These are phyloP conservation scores for Astropecten irregularis DNA, from an alignment of 53 echinoderm and acorn worm species.

Conservation along the genomic window DNA sequence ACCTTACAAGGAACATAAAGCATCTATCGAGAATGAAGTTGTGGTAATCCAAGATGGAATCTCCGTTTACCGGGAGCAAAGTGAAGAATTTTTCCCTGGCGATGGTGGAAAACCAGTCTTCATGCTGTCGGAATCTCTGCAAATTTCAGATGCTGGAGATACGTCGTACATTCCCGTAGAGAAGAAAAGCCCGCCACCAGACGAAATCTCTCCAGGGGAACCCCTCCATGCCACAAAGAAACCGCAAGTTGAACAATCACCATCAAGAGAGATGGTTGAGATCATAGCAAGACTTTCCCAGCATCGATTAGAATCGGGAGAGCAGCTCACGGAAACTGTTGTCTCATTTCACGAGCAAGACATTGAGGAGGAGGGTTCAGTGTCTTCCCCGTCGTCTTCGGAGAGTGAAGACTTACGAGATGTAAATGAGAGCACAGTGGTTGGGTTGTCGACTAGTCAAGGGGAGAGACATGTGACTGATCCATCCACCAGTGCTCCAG, in stretches of 20 bases:
- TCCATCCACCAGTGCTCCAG: not conserved
- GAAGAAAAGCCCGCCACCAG: not conserved
- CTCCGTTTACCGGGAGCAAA: conserved; percentile 24
- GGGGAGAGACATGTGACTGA: conserved; percentile 2
- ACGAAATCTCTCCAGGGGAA: not conserved
- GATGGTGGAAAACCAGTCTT: not conserved
- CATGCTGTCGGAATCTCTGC: not conserved
- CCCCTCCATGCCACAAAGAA: not conserved
- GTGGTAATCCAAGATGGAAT: conserved; percentile 27
- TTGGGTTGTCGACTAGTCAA: not conserved
- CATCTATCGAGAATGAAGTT: not conserved
- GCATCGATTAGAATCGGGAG: conserved; percentile 25
- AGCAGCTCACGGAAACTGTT: conserved; percentile 25
- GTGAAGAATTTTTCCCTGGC: not conserved
- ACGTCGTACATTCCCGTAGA: not conserved
- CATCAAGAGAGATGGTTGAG: not conserved
- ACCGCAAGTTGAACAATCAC: not conserved
- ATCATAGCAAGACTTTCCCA: conserved; percentile 17
- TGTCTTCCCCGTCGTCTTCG: not conserved
- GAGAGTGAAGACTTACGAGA: not conserved
- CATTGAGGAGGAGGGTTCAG: not conserved
- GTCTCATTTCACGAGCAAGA: conserved; percentile 12
- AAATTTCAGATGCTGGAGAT: conserved; percentile 28
- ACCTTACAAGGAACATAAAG: not conserved
- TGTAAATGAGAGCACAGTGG: not conserved